Evolutionary conservation across 2,888 invertebrate species (phyloP).

Genomic region (Mycalesis mineus): DNA sequence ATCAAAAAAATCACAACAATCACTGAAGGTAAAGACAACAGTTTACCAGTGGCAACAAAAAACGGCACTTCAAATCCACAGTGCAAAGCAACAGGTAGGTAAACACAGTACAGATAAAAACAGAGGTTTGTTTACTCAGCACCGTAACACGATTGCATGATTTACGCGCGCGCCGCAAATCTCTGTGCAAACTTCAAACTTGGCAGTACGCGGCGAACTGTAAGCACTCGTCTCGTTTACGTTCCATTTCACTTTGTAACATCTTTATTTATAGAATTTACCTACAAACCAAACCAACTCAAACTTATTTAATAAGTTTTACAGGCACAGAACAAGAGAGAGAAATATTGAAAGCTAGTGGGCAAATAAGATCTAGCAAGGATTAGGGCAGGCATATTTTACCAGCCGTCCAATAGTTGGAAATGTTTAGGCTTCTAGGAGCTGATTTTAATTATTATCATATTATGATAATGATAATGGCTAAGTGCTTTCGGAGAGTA

Average conservation of each 20-base stretch:
- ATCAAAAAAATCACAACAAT: constrained; percentile 7
- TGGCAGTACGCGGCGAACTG: constrained; percentile 60
- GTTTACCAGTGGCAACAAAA: neutral
- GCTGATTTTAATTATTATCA: too few species aligned
- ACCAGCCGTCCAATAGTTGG: too few species aligned
- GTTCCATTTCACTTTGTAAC: constrained; percentile 45
- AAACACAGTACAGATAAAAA: constrained; percentile 19
- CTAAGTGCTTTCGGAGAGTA: too few species aligned
- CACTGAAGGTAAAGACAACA: neutral
- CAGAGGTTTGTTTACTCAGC: constrained; percentile 35
- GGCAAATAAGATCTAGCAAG: too few species aligned
- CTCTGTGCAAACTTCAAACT: constrained; percentile 71
- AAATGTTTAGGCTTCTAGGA: too few species aligned
- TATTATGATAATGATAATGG: too few species aligned
- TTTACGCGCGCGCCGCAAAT: constrained; percentile 41
- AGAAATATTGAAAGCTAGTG: too few species aligned
- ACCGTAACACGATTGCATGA: constrained; percentile 29
- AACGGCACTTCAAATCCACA: neutral
- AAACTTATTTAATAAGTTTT: constrained; percentile 15
- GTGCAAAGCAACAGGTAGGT: neutral
- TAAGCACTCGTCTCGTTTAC: constrained; percentile 18
- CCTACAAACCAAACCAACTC: constrained; percentile 10
- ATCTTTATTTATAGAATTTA: constrained; percentile 6
- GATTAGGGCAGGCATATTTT: too few species aligned
- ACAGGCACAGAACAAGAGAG: neutral